These are phyloP conservation scores for Leguminivora glycinivorella DNA, from an alignment of 1,140 invertebrate genomes.

Conservation along the genomic window DNA sequence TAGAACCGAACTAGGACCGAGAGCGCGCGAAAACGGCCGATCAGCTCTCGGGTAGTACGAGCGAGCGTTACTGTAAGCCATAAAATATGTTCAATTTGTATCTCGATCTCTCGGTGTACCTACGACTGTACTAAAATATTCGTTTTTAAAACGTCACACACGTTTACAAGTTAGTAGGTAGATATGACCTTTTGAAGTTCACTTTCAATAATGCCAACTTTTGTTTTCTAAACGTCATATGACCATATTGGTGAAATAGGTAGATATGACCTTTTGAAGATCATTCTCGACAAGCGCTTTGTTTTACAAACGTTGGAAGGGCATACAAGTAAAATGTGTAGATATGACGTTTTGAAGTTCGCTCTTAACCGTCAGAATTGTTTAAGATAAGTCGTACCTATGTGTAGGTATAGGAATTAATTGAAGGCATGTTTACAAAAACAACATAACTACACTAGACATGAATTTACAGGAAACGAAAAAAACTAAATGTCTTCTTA, in stretches of 20 bases:
- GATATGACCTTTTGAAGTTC: neutral
- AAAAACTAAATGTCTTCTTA: no score
- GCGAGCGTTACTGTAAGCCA: no score
- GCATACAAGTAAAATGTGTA: neutral
- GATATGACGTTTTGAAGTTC: neutral
- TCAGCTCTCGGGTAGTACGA: no score
- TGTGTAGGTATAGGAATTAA: neutral
- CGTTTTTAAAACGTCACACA: neutral
- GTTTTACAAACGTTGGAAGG: neutral
- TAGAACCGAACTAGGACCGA: no score
- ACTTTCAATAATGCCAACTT: neutral
- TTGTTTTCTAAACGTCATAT: neutral
- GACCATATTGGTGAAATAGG: neutral
- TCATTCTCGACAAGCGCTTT: neutral
- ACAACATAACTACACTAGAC: no score
- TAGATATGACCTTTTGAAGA: neutral
- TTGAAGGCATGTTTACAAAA: neutral
- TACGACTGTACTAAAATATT: no score
- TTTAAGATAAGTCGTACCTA: no score
- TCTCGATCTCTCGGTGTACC: no score
- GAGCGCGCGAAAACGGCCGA: no score
- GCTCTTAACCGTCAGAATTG: no score
- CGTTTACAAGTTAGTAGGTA: neutral
- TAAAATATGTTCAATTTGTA: no score
- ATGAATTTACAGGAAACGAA: no score